Percentiles rank a stretch among this genome's conserved stretches.
Conservation (phyloP, 2,113 vertebrate species). For the Erpornis zantholeuca region DNA sequence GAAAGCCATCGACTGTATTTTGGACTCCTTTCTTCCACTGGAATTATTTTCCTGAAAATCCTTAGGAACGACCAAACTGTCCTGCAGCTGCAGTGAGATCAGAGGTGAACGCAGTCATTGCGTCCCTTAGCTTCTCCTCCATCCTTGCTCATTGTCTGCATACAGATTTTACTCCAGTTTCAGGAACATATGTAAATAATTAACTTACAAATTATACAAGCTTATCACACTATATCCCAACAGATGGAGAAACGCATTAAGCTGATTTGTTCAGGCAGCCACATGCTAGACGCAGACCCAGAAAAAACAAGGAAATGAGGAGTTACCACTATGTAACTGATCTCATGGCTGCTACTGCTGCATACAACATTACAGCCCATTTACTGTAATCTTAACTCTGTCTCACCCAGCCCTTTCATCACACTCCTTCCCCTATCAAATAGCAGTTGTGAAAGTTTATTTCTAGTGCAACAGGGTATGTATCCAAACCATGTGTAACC, state of each 20-base stretch:
- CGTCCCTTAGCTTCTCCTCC: background rate
- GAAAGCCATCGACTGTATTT: background rate
- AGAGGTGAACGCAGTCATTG: accelerated
- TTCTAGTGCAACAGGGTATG: background rate
- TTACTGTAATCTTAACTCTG: background rate
- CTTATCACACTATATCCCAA: conserved; percentile 30
- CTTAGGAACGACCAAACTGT: background rate
- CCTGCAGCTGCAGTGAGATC: background rate
- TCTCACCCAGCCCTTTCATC: background rate
- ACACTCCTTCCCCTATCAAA: background rate
- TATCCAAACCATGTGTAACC: accelerated
- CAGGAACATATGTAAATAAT: conserved; percentile 65
- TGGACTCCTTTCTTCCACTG: background rate
- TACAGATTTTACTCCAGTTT: background rate
- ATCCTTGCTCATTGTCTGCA: background rate
- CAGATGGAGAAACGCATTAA: conserved; percentile 60
- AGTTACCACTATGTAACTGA: background rate
- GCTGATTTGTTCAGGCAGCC: conserved; percentile 53
- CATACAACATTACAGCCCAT: background rate
- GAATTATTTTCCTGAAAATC: background rate
- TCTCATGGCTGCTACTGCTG: background rate
- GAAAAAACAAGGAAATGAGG: conserved; percentile 41
- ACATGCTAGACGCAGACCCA: background rate
- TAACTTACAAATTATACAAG: conserved; percentile 59
- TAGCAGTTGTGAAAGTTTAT: background rate